Base-by-base conservation (phyloP, 2,113 vertebrate species). In the Haemorhous mexicanus region DNA sequence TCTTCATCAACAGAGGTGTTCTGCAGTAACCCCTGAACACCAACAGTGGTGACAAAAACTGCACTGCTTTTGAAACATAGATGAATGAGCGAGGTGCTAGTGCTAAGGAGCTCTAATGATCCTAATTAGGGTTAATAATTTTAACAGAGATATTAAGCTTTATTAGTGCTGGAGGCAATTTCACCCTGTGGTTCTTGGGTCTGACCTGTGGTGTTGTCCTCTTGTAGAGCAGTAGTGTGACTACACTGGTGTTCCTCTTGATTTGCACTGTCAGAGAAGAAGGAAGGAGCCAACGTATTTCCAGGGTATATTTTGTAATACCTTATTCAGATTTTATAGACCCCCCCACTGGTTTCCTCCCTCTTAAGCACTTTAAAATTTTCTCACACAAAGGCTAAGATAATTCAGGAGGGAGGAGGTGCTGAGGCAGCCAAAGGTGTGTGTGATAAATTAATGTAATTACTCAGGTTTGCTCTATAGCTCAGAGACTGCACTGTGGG, bases 371-470 rank as follows among this genome's bases (percentile, higher is more conserved):
- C 89, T 74, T 56, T 4, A 63, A 69, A 63, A 44, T 67, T 91
- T 96, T 89, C 35, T 82, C 47, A n/a, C 30, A 62, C 37, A 52
- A 70, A 41, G 49, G 21, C 69, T 68, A 0, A 35, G 82, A 49
- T 21, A 73, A 73, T 79, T 82, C 61, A 87, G 70, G 49, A 69
- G 70, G 69, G 52, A 82, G 64, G 52, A 89, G 73, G 39, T 72
- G 56, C n/a, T 58, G 58, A 87, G 67, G 77, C 66, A 84, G 84
- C 62, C 84, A 77, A 53, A 93, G 39, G 52, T 76, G 41, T 69
- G 44, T 33, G 49, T 85, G 81, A 91, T 87, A 64, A 93, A 95
- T 96, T 84, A 94, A 53, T 53, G 63, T 39, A 73, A 87, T 91
- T 79, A 61, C 91, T 91, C 28, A 50, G 58, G 69, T 91, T 94